Base-by-base conservation (phyloP, 1,140 invertebrate species). In the Hyphantria cunea region DNA sequence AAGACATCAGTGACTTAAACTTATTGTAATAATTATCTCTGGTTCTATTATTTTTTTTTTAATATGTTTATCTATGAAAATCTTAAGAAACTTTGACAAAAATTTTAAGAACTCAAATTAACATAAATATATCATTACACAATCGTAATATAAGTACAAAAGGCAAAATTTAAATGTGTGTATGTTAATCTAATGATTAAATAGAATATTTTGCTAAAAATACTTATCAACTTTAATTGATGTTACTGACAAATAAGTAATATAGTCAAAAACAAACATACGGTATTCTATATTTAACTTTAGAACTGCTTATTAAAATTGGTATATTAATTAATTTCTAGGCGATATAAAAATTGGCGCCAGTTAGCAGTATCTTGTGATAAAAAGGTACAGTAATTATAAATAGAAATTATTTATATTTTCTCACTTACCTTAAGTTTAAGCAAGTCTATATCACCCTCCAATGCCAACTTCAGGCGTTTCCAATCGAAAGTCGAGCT, bases 401-500 rank as follows among this genome's bases (percentile, higher is more conserved):
- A 4, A 59, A 41, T 49, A 13, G 39, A 50, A 50, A 42, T 42
- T 59, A 49, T n/a, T 55, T 39, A 3, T 6, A 12, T 58, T 58
- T 37, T 12, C 7, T 58, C 64, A 75, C 73, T 82, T 84, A 96
- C 95, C 92, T 96, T 96, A 54, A 95, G 93, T 82, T 93, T 92
- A 25, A 96, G 84, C 52, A 94, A 86, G 45, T 95, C 92, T 73
- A 95, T 93, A 62, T 94, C 94, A 79, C 94, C 94, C 80, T 96
- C 95, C 47, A 97, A 86, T 54, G 95, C 93, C 39, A 95, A 67
- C 69, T 94, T 95, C 84, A 97, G 92, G 63, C 93, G 88, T 82
- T 96, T 96, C 96, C 96, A 97, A 80, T 96, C 92, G 76, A 97
- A 97, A 6, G 94, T 93, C 5, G 95, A 93, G 59, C 91, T 92